Conservation (phyloP, 2,888 invertebrate species). For the Conistra vaccinii region DNA sequence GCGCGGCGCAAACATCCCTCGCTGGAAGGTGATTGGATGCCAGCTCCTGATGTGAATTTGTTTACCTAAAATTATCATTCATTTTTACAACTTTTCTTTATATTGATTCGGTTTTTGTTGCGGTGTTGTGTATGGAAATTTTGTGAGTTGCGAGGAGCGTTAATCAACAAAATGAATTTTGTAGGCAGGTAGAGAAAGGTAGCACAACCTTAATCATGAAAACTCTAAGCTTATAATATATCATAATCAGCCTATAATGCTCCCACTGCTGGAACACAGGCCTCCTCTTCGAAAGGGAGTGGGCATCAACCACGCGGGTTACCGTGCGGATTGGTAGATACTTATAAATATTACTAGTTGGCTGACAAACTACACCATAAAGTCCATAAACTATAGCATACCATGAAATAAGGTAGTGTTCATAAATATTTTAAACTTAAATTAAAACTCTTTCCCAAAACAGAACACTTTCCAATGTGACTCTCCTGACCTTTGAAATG, state of each 20-base stretch:
- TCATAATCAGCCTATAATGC: too few relatives aligned
- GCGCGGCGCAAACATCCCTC: conserved; percentile 59
- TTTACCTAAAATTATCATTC: conserved; percentile 60
- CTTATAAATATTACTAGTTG: not conserved
- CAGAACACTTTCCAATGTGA: conserved; percentile 3
- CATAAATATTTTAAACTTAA: conserved; percentile 4
- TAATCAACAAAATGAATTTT: conserved; percentile 20
- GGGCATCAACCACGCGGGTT: too few relatives aligned
- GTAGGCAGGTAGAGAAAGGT: not conserved
- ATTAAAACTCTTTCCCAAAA: not conserved
- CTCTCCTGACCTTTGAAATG: conserved; percentile 30
- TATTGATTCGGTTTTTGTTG: conserved; percentile 45
- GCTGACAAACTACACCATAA: too few relatives aligned
- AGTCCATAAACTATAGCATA: not conserved
- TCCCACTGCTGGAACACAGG: too few relatives aligned
- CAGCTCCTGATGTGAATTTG: conserved; percentile 55
- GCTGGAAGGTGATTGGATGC: conserved; percentile 60
- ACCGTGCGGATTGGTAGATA: too few relatives aligned
- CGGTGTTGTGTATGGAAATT: conserved; percentile 33
- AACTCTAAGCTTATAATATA: not conserved
- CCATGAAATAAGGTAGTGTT: not conserved
- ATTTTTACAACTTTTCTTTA: conserved; percentile 50
- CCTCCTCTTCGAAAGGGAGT: too few relatives aligned
- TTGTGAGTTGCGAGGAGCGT: conserved; percentile 15
- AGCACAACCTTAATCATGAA: not conserved